These are phyloP conservation scores for Nicator chloris DNA, from an alignment of 2,113 vertebrate species.

Conservation along the genomic window DNA sequence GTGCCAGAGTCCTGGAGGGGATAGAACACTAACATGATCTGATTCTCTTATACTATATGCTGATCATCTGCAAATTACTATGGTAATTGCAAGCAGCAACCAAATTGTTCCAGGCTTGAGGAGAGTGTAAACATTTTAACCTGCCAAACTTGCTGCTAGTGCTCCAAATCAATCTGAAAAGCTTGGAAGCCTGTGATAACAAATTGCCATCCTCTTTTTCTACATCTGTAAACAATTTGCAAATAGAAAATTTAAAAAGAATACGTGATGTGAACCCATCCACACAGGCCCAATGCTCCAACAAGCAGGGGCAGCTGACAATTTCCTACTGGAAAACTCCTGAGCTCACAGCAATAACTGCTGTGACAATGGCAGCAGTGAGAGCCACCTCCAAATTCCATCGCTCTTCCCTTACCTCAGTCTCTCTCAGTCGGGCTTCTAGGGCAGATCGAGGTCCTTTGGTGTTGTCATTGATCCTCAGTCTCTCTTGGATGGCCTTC, in stretches of 20 bases:
- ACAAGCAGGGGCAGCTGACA: background rate
- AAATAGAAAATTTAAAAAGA: background rate
- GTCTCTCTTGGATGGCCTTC: slow-evolving; percentile 80
- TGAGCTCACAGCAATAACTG: background rate
- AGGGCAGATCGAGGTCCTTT: slow-evolving; percentile 85
- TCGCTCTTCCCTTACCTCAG: slow-evolving; percentile 75
- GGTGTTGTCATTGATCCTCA: slow-evolving; percentile 88
- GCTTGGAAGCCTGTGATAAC: background rate
- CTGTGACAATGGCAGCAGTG: background rate
- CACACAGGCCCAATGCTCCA: background rate
- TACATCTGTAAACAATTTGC: background rate
- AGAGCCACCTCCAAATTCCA: background rate
- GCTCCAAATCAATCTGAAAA: slow-evolving; percentile 4
- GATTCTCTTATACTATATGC: background rate
- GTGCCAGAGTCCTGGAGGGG: background rate
- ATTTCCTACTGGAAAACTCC: background rate
- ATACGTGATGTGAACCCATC: background rate
- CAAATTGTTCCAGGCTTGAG: background rate
- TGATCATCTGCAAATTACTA: background rate
- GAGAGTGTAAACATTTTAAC: background rate
- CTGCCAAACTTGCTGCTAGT: background rate
- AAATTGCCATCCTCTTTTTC: background rate
- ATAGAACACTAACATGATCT: background rate
- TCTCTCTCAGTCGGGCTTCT: slow-evolving; percentile 87
- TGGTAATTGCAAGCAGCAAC: background rate